Percentiles rank a stretch among this genome's conserved stretches.
phyloP scores from a whole-genome alignment of 2,113 vertebrate genomes.

The Oryzias melastigma region DNA sequence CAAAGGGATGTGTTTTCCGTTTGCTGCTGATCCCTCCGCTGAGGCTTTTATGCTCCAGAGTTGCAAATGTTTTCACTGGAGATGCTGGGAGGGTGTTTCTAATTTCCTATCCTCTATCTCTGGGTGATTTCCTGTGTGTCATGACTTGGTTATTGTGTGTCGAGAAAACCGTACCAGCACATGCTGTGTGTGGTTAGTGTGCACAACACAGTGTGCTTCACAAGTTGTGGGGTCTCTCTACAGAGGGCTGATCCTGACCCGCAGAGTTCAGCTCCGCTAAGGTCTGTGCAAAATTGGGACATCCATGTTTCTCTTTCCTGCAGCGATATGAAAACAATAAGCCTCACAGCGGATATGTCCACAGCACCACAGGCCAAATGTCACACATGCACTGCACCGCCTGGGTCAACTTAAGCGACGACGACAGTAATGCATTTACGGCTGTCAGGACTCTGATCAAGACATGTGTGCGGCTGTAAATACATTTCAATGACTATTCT shows the following conservation, averaged over 20 bases:
- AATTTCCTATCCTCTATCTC: constrained; percentile 73
- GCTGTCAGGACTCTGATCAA: constrained; percentile 16
- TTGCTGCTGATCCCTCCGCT: constrained; percentile 59
- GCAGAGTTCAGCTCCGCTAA: constrained; percentile 29
- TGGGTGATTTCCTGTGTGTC: constrained; percentile 69
- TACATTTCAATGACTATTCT: not conserved
- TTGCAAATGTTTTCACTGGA: constrained; percentile 74
- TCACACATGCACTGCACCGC: constrained; percentile 31
- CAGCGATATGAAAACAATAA: constrained; percentile 55
- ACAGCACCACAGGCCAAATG: constrained; percentile 37
- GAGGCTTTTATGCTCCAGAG: constrained; percentile 62
- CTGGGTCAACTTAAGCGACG: constrained; percentile 20
- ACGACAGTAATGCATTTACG: constrained; percentile 8
- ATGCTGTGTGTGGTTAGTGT: not conserved
- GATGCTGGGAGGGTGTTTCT: constrained; percentile 74
- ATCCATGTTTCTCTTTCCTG: constrained; percentile 47
- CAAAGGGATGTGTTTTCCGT: constrained; percentile 73
- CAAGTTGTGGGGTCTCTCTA: constrained; percentile 37
- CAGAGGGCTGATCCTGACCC: constrained; percentile 46
- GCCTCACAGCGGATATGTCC: constrained; percentile 41
- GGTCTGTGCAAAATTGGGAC: constrained; percentile 22
- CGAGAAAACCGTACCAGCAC: constrained; percentile 24
- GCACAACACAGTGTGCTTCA: constrained; percentile 12
- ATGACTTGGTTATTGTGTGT: constrained; percentile 44
- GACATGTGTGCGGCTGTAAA: constrained; percentile 21